These are phyloP conservation scores for Scarus forsteni DNA, from an alignment of 2,797 vertebrate species.

Conservation along the genomic window DNA sequence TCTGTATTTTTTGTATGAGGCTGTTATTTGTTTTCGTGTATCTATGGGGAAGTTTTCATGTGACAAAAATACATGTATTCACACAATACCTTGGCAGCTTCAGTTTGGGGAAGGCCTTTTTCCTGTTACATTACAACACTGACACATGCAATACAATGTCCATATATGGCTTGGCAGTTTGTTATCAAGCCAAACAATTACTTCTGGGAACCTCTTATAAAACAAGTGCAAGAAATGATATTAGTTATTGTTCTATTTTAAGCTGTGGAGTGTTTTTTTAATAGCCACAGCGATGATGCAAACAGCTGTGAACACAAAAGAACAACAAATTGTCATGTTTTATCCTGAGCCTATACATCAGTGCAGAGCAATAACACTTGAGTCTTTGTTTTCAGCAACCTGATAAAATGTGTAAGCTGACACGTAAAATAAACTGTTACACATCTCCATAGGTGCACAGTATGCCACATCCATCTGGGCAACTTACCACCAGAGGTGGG, in stretches of 20 bases:
- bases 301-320: not conserved
- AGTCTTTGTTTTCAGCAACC: not conserved
- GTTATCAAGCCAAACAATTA: not conserved
- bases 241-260: not conserved
- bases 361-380: too few species aligned
- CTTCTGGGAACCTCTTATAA: not conserved
- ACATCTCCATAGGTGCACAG: too few species aligned
- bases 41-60: slow-evolving; percentile 6
- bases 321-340: not conserved
- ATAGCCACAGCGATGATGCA: too few species aligned
- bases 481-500: too few species aligned
- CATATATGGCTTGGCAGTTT: slow-evolving; percentile 7
- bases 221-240: too few species aligned
- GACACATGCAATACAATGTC: not conserved
- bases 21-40: not conserved
- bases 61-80: not conserved
- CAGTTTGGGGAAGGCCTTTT: slow-evolving; percentile 29
- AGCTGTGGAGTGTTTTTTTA: not conserved
- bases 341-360: not conserved
- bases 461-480: too few species aligned
- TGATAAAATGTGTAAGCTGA: not conserved
- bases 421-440: too few species aligned
- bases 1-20: not conserved
- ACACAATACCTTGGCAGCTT: slow-evolving; percentile 16
- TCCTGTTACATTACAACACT: slow-evolving; percentile 50